phyloP scores from a whole-genome alignment of 2,888 invertebrate species.

The Epinotia bilunana region DNA sequence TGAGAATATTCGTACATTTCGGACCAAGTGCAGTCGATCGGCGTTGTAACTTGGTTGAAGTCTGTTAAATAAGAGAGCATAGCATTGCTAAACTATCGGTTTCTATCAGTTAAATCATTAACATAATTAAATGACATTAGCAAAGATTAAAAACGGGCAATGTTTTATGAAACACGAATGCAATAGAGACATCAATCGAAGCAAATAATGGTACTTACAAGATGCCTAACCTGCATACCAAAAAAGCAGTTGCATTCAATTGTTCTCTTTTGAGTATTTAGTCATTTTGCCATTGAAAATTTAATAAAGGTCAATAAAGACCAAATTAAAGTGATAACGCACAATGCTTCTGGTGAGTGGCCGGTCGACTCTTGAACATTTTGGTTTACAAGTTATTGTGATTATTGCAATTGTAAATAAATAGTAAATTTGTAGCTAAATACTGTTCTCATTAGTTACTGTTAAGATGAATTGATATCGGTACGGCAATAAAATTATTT shows the following conservation, averaged over 20 bases:
- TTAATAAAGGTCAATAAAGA: background rate
- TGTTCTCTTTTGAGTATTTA: too few species aligned
- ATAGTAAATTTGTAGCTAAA: constrained; percentile 54
- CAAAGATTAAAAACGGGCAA: too few species aligned
- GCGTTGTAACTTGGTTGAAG: constrained; percentile 47
- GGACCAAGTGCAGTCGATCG: constrained; percentile 81
- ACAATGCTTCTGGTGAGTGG: constrained; percentile 60
- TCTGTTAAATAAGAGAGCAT: background rate
- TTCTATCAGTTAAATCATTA: background rate
- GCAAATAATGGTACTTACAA: background rate
- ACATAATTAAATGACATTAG: too few species aligned
- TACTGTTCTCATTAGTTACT: constrained; percentile 57
- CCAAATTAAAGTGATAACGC: constrained; percentile 53
- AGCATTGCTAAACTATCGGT: background rate
- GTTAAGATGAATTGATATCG: constrained; percentile 53
- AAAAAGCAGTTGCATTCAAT: too few species aligned
- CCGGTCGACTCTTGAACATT: constrained; percentile 66
- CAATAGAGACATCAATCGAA: background rate
- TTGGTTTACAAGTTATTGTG: constrained; percentile 56
- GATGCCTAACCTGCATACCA: too few species aligned
- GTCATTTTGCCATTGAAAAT: background rate
- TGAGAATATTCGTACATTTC: constrained; percentile 60
- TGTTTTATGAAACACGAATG: background rate
- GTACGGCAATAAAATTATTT: constrained; percentile 70
- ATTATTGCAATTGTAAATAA: constrained; percentile 65